Base-by-base conservation (phyloP, 2,888 invertebrate species). In the Limnephilus rhombicus region DNA sequence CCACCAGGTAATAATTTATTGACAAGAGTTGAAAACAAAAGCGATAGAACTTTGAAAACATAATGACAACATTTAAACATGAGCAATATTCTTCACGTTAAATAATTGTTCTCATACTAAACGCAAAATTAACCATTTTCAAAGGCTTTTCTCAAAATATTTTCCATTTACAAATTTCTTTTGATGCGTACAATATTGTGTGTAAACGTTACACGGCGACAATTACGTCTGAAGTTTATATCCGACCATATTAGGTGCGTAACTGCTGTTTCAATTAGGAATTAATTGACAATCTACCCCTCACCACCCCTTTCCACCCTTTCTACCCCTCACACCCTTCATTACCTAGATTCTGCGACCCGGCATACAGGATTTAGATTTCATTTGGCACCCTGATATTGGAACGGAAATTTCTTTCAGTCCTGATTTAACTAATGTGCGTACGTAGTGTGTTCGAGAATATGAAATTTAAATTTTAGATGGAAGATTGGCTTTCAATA, bases 141-240 rank as follows among this genome's bases (percentile, higher is more conserved):
- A 68, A 88, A 68, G 68, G 34, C 31, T 68, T 88, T 68, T 29
- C 85, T 81, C 31, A 80, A 80, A 91, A 91, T 34, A 53, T 31
- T 85, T 85, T 49, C 68, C 18, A 53, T 85, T 85, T 89, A 89
- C 49, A 89, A 91, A 89, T 91, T 89, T 41, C 89, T 85, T 82
- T 81, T 91, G 87, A 87, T 85, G 81, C 91, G 81, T 49, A 53
- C 41, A 29, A 37, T 68, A 24, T 68, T n/a, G 80, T 15, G 80
- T 34, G 87, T 45, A 87, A 34, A 68, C 80, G 90, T 34, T 49
- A 80, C 45, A 90, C n/a, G 68, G 68, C 45, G 90, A 81, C 92
- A 93, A 93, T 93, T 93, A 92, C 91, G 88, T 93, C 31, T 93
- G 83, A 92, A 92, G 92, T 92, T 91, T 92, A 93, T 93, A 92